Evolutionary conservation across 2,113 vertebrate genomes (phyloP).

Genomic region (Bettongia penicillata): DNA sequence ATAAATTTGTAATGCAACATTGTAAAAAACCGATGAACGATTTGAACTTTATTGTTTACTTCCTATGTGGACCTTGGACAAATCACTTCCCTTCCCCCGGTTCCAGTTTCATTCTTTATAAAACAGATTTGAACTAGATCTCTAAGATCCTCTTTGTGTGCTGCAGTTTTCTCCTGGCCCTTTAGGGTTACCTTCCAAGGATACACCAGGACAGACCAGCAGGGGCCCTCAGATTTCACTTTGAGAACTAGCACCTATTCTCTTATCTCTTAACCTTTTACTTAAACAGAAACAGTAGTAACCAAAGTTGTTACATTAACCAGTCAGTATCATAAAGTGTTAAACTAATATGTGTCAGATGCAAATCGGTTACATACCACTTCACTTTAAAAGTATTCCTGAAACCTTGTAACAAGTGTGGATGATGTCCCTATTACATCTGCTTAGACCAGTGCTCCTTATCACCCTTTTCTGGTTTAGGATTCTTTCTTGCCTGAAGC

Average conservation of each 20-base stretch:
- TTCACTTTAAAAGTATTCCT: slow-evolving; percentile 32
- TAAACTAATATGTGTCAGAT: slow-evolving; percentile 43
- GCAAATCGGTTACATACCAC: slow-evolving; percentile 39
- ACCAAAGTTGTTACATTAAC: slow-evolving; percentile 73
- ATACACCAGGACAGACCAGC: slow-evolving; percentile 56
- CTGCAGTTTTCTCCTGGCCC: slow-evolving; percentile 1
- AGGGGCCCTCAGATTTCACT: slow-evolving; percentile 74
- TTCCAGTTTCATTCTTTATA: not conserved
- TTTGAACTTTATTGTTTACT: not conserved
- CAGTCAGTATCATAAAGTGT: slow-evolving; percentile 46
- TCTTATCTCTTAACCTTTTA: slow-evolving; percentile 68
- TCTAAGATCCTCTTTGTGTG: not conserved
- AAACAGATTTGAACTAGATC: not conserved
- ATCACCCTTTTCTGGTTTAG: slow-evolving; percentile 43
- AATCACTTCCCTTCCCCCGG: not conserved
- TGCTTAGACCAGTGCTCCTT: slow-evolving; percentile 45
- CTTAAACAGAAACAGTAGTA: slow-evolving; percentile 77
- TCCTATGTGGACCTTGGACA: not conserved
- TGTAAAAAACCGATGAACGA: not conserved
- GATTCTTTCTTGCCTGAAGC: slow-evolving; percentile 21
- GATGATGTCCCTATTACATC: slow-evolving; percentile 28
- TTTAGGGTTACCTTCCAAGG: not conserved
- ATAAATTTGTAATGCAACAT: not conserved
- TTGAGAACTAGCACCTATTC: not conserved
- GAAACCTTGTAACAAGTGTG: slow-evolving; percentile 49